These are phyloP conservation scores for Aquatica leii DNA, from an alignment of 2,888 invertebrate species.

Conservation along the genomic window DNA sequence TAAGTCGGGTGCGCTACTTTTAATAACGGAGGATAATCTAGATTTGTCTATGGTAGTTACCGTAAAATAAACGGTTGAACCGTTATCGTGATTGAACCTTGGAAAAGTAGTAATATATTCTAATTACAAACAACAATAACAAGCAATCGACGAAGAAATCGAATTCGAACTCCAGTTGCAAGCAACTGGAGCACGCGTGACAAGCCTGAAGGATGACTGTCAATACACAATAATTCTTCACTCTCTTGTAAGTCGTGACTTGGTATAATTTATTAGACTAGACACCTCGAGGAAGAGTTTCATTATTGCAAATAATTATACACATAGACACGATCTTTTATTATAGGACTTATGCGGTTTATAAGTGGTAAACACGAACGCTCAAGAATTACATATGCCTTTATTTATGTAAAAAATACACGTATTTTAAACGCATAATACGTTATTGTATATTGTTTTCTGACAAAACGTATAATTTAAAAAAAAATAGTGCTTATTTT, in stretches of 20 bases:
- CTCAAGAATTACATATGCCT: background rate
- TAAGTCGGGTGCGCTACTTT: too few relatives aligned
- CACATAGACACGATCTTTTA: constrained; percentile 18
- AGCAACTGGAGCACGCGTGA: constrained; percentile 38
- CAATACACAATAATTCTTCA: constrained; percentile 34
- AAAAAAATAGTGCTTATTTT: too few relatives aligned
- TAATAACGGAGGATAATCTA: background rate
- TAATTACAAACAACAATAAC: constrained; percentile 17
- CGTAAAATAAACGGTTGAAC: background rate
- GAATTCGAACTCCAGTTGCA: constrained; percentile 21
- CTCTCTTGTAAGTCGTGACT: constrained; percentile 36
- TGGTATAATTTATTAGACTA: constrained; percentile 38
- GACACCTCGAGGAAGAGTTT: constrained; percentile 39
- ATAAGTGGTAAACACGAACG: constrained; percentile 16
- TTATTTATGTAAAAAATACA: too few relatives aligned
- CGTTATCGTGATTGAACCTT: constrained; percentile 11
- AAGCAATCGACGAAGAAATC: constrained; percentile 18
- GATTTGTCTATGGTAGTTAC: constrained; percentile 6
- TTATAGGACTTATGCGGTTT: constrained; percentile 19
- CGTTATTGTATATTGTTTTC: too few relatives aligned
- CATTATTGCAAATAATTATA: constrained; percentile 35
- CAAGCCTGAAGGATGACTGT: constrained; percentile 38
- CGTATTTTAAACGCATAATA: too few relatives aligned
- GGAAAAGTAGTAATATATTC: constrained; percentile 14
- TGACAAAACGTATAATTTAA: too few relatives aligned